These are phyloP conservation scores for Diadegma fenestrale DNA, from an alignment of 2,888 invertebrate species.

Conservation along the genomic window DNA sequence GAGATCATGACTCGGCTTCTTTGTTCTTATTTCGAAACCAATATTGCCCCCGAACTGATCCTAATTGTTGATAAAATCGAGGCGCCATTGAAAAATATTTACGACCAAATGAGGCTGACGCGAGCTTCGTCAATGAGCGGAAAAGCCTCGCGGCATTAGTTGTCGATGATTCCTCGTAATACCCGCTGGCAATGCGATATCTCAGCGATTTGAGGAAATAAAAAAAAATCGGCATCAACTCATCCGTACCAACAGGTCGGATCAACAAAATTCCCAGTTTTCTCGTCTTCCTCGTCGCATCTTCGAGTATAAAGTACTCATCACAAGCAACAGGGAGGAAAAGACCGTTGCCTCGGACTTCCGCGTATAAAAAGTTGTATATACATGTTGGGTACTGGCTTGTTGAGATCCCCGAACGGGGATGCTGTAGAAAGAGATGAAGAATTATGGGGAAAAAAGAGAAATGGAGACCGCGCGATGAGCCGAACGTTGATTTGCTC, in stretches of 20 bases:
- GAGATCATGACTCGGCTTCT: constrained; percentile 45
- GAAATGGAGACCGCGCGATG: constrained; percentile 60
- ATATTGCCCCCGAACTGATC: constrained; percentile 23
- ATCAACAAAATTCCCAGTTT: constrained; percentile 25
- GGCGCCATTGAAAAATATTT: constrained; percentile 15
- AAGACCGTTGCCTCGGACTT: constrained; percentile 38
- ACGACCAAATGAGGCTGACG: constrained; percentile 18
- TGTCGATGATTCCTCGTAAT: neutral
- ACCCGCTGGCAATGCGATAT: neutral
- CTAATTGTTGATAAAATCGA: neutral
- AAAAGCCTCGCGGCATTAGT: constrained; percentile 25
- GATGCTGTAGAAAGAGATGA: constrained; percentile 67
- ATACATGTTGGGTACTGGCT: constrained; percentile 52
- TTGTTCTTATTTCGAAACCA: constrained; percentile 31
- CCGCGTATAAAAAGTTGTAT: constrained; percentile 64
- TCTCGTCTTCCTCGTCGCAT: constrained; percentile 4
- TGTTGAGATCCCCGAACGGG: constrained; percentile 48
- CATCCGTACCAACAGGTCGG: constrained; percentile 2
- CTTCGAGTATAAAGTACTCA: constrained; percentile 9
- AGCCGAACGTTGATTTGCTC: constrained; percentile 70
- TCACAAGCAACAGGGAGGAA: neutral
- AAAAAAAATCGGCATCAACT: constrained; percentile 7
- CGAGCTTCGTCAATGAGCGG: constrained; percentile 40
- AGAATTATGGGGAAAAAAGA: constrained; percentile 38
- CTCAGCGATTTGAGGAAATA: neutral